These are phyloP conservation scores for Radopholus similis DNA, from an alignment of 1,140 invertebrate genomes.

Conservation along the genomic window DNA sequence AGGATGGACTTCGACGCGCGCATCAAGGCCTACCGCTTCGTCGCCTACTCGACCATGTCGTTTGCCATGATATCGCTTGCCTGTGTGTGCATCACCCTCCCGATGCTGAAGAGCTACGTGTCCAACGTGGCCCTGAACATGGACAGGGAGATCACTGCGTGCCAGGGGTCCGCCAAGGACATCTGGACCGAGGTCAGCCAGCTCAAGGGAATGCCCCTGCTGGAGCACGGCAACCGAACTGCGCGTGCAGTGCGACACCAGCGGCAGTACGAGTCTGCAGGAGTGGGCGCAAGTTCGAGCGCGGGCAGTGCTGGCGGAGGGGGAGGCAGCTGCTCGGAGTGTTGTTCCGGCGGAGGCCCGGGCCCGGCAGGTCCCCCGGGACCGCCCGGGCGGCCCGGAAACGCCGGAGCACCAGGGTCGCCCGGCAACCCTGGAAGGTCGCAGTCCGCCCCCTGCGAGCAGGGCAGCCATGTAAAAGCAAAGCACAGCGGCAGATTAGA, in stretches of 20 bases:
- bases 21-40: conserved; percentile 46
- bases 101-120: conserved; percentile 55
- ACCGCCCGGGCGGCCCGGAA: too few species aligned
- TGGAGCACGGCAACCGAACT: conserved; percentile 42
- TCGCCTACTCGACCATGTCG: too few species aligned
- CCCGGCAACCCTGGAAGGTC: too few species aligned
- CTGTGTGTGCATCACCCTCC: conserved; percentile 49
- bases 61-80: conserved; percentile 39
- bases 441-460: too few species aligned
- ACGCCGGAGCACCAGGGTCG: too few species aligned
- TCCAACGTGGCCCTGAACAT: conserved; percentile 49
- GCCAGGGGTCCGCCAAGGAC: conserved; percentile 58
- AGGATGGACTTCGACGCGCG: conserved; percentile 38
- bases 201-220: conserved; percentile 51
- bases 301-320: too few species aligned
- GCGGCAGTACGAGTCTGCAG: too few species aligned
- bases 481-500: too few species aligned
- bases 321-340: conserved; percentile 27
- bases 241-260: too few species aligned
- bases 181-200: conserved; percentile 56
- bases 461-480: too few species aligned
- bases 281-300: too few species aligned
- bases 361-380: conserved; percentile 22
- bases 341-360: conserved; percentile 42
- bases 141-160: conserved; percentile 47